Conservation (phyloP, 2,113 vertebrate genomes). For the Onychorhynchus coronatus region DNA sequence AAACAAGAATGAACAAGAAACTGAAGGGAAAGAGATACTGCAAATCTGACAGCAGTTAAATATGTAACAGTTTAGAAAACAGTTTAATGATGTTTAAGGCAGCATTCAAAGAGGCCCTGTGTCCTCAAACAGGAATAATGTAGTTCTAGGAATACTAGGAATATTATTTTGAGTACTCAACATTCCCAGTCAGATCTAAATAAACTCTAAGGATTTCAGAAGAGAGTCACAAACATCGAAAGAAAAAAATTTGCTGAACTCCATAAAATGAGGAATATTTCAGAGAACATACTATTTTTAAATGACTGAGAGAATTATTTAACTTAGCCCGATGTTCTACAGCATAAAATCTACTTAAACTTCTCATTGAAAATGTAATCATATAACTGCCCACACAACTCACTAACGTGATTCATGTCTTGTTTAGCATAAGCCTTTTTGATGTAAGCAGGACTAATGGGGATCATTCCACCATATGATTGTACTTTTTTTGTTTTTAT, state of each 20-base stretch:
- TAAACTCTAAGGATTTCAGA: background rate
- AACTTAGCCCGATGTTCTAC: background rate
- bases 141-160: background rate
- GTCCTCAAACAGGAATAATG: background rate
- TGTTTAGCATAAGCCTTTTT: constrained; percentile 8
- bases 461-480: background rate
- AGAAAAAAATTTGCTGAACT: background rate
- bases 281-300: background rate
- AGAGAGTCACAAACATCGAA: background rate
- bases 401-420: background rate
- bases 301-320: background rate
- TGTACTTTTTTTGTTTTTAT: constrained; percentile 24
- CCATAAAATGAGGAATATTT: background rate
- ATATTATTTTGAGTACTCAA: background rate
- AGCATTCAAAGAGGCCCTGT: background rate
- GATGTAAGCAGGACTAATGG: background rate
- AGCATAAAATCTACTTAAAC: background rate
- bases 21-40: background rate
- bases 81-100: background rate
- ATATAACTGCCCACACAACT: background rate
- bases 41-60: background rate
- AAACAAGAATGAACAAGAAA: constrained; percentile 1
- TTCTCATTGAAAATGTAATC: background rate
- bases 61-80: background rate
- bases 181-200: background rate